A percentile compares a stretch with the other conserved stretches of the same genome.
phyloP scores from a whole-genome alignment of 2,113 vertebrate species.

The Etheostoma cragini region DNA sequence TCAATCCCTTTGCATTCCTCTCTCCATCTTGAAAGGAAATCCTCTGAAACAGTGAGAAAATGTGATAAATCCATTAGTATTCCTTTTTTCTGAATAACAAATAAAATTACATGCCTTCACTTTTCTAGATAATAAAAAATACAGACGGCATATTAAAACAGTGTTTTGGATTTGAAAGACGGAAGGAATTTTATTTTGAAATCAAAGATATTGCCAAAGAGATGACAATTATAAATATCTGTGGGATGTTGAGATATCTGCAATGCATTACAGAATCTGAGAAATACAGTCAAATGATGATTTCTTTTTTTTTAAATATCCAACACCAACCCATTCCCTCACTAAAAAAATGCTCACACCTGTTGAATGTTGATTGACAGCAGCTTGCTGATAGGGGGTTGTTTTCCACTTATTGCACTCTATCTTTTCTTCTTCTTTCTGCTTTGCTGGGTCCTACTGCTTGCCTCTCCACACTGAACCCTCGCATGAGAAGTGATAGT shows the following conservation, averaged over 20 bases:
- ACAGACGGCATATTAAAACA: not conserved
- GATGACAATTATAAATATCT: not conserved
- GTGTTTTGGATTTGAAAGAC: not conserved
- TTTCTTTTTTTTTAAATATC: conserved; percentile 7
- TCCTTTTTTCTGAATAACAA: not conserved
- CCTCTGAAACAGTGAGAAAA: not conserved
- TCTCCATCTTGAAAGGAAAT: conserved; percentile 16
- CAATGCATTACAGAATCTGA: not conserved
- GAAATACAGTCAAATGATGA: conserved; percentile 3
- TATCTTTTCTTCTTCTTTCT: conserved; percentile 11
- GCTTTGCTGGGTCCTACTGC: conserved; percentile 5
- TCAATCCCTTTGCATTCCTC: conserved; percentile 9
- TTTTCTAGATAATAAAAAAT: not conserved
- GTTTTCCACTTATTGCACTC: conserved; percentile 24
- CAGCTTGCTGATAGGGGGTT: conserved; percentile 1
- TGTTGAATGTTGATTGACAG: conserved; percentile 25
- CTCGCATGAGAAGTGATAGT: not conserved
- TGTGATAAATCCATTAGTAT: not conserved
- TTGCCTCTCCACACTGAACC: not conserved
- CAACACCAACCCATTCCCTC: not conserved
- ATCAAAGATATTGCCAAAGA: not conserved
- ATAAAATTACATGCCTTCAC: too few species aligned
- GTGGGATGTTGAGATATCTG: not conserved
- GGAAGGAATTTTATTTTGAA: not conserved
- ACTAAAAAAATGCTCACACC: conserved; percentile 32